phyloP scores from a whole-genome alignment of 2,797 vertebrate genomes.

The Oophaga sylvatica region DNA sequence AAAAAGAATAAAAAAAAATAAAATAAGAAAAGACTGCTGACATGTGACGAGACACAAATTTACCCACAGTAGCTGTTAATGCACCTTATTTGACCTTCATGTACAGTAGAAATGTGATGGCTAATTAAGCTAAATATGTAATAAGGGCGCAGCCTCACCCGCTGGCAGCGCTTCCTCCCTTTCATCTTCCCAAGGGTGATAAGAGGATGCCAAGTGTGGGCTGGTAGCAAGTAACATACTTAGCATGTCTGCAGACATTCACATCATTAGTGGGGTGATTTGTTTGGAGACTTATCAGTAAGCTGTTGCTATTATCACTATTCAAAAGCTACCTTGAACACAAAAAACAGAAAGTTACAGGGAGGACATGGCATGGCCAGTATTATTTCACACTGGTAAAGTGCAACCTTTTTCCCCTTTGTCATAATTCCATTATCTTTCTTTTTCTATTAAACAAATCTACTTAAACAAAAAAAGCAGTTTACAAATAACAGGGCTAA shows the following conservation, averaged over 20 bases:
- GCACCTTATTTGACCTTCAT: slow-evolving; percentile 20
- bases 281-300: not conserved
- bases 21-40: too few relatives aligned
- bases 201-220: slow-evolving; percentile 38
- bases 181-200: slow-evolving; percentile 38
- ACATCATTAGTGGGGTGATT: slow-evolving; percentile 10
- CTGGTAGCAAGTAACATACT: slow-evolving; percentile 14
- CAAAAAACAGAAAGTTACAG: not conserved
- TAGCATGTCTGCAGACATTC: slow-evolving; percentile 35
- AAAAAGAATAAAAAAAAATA: too few relatives aligned
- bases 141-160: not conserved
- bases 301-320: not conserved
- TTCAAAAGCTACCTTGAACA: not conserved
- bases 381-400: too few relatives aligned
- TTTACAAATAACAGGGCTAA: too few relatives aligned
- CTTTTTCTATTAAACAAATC: too few relatives aligned
- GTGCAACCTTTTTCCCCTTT: too few relatives aligned
- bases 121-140: slow-evolving; percentile 29
- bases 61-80: slow-evolving; percentile 2
- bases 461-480: too few relatives aligned
- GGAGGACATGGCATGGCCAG: too few relatives aligned
- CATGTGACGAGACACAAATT: not conserved
- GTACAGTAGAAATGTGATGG: slow-evolving; percentile 11
- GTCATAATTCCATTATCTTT: too few relatives aligned
- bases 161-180: slow-evolving; percentile 24